A percentile compares a stretch with the other conserved stretches of the same genome.
Conservation (phyloP, 2,797 vertebrate species). For the Crenichthys baileyi region DNA sequence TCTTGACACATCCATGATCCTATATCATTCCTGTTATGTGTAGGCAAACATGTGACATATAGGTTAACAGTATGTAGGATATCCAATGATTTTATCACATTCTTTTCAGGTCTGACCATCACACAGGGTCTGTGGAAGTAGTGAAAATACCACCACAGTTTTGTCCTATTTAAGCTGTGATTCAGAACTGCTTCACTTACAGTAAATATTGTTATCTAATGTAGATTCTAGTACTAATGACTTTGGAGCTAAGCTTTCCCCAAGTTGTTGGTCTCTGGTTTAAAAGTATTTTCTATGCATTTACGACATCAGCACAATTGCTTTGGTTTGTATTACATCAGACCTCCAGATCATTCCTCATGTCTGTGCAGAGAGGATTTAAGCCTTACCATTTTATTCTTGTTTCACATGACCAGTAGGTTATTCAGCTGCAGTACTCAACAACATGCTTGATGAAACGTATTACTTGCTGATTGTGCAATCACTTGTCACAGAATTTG, state of each 20-base stretch:
- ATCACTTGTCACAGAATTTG: background rate
- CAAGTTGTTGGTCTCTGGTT: slow-evolving; percentile 11
- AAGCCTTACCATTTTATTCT: background rate
- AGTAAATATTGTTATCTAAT: slow-evolving; percentile 17
- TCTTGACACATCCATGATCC: too few relatives aligned
- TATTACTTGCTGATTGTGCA: background rate
- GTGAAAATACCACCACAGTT: background rate
- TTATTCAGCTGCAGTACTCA: background rate
- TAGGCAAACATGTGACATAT: background rate
- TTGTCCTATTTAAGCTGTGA: slow-evolving; percentile 3
- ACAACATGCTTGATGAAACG: background rate
- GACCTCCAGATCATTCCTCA: background rate
- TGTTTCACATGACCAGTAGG: background rate
- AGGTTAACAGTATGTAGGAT: background rate
- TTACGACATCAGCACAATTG: background rate
- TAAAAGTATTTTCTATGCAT: background rate
- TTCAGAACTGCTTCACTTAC: slow-evolving; percentile 20
- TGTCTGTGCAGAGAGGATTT: background rate
- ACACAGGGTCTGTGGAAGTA: background rate
- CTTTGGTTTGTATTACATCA: background rate
- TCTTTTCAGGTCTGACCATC: background rate
- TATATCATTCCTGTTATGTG: too few relatives aligned
- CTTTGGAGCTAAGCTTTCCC: slow-evolving; percentile 23
- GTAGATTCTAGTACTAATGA: slow-evolving; percentile 30
- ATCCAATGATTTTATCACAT: background rate